These are phyloP conservation scores for Nyctereutes procyonoides DNA, from an alignment of 2,113 vertebrate species.

Conservation along the genomic window DNA sequence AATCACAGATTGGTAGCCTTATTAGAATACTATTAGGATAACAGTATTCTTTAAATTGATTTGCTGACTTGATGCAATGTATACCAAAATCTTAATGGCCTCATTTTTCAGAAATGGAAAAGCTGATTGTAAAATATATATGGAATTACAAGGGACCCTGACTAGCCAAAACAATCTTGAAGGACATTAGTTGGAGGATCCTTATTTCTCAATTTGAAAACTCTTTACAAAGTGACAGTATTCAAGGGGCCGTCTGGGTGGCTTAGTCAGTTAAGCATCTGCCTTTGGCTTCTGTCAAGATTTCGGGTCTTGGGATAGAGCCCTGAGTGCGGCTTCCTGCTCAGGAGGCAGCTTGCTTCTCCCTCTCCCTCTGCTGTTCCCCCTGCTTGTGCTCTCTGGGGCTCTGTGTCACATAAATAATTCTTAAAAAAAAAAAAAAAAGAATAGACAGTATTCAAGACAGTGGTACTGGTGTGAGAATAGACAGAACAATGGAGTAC, in stretches of 20 bases:
- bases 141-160: not conserved
- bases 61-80: not conserved
- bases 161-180: not conserved
- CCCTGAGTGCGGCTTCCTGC: too few species aligned
- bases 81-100: not conserved
- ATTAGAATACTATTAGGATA: not conserved
- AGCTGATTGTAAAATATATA: not conserved
- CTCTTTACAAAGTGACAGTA: not conserved
- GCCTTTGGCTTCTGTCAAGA: too few species aligned
- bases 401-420: too few species aligned
- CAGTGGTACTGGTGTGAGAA: not conserved
- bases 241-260: not conserved
- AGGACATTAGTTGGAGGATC: not conserved
- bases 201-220: not conserved
- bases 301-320: too few species aligned
- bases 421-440: too few species aligned
- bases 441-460: too few species aligned
- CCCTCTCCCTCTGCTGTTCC: too few species aligned
- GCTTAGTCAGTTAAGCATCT: too few species aligned
- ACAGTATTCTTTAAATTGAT: not conserved
- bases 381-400: too few species aligned
- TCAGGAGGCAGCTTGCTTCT: too few species aligned
- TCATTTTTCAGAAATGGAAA: not conserved
- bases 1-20: not conserved
- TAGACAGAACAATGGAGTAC: not conserved